These are phyloP conservation scores for Drosophila eugracilis DNA, from an alignment of 1,140 invertebrate species.

Conservation along the genomic window DNA sequence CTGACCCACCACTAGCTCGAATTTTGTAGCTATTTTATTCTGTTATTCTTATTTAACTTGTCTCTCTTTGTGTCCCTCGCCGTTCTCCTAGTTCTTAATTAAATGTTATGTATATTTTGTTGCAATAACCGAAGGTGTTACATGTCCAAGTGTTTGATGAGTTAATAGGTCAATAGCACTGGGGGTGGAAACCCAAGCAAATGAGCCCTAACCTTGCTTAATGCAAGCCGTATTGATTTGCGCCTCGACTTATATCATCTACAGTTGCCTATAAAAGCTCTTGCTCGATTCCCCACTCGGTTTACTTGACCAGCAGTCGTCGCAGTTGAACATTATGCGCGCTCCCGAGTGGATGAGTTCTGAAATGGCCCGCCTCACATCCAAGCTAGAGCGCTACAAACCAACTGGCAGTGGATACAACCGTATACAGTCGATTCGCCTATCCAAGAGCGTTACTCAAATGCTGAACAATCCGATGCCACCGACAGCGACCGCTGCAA, in stretches of 20 bases:
- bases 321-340: conserved; percentile 54
- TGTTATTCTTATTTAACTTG: conserved; percentile 42
- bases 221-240: conserved; percentile 67
- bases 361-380: conserved; percentile 73
- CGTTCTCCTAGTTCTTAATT: conserved; percentile 63
- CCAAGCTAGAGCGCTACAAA: conserved; percentile 75
- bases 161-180: conserved; percentile 70
- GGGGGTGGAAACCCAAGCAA: conserved; percentile 51
- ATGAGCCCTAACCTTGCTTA: conserved; percentile 38
- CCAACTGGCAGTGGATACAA: conserved; percentile 74
- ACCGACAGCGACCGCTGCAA: conserved; percentile 1
- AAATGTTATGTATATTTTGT: conserved; percentile 69
- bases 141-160: conserved; percentile 40
- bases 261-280: conserved; percentile 57
- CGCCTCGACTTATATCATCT: conserved; percentile 43
- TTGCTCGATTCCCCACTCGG: conserved; percentile 22
- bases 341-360: conserved; percentile 78
- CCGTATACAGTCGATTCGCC: conserved; percentile 75
- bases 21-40: conserved; percentile 60
- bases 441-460: conserved; percentile 80
- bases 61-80: conserved; percentile 50
- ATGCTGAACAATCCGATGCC: conserved; percentile 82
- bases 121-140: conserved; percentile 64
- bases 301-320: conserved; percentile 50
- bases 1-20: conserved; percentile 58